phyloP scores from a whole-genome alignment of 23 tunicate species.

The Phallusia fumigata region DNA sequence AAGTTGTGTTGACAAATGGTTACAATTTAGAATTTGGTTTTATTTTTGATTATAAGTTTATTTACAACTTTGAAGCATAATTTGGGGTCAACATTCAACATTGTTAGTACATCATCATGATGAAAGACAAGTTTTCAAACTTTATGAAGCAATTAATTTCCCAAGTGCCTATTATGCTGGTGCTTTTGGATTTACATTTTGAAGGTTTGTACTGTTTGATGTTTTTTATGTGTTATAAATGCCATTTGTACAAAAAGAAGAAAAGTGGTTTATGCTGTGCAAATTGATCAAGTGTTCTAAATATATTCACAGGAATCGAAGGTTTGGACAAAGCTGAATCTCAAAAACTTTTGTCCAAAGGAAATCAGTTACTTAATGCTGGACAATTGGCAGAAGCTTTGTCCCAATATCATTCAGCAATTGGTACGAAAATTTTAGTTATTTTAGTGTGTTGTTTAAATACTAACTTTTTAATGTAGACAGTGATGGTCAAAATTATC shows the following conservation, averaged over 20 bases:
- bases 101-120: background rate
- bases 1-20: too few relatives aligned
- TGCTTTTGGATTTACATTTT: slow-evolving; percentile 68
- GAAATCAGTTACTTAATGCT: slow-evolving; percentile 82
- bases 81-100: too few relatives aligned
- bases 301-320: slow-evolving; percentile 39
- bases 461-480: slow-evolving; percentile 7
- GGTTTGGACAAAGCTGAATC: slow-evolving; percentile 70
- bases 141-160: slow-evolving; percentile 25
- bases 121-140: slow-evolving; percentile 21
- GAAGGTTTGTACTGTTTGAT: slow-evolving; percentile 39
- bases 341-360: slow-evolving; percentile 64
- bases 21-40: too few relatives aligned
- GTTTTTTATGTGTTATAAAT: background rate
- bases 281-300: too few relatives aligned
- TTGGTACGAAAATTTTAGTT: slow-evolving; percentile 53
- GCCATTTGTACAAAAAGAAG: background rate
- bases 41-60: too few relatives aligned
- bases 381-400: slow-evolving; percentile 94
- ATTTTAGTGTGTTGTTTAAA: too few relatives aligned
- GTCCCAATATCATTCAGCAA: slow-evolving; percentile 81
- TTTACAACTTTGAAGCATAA: too few relatives aligned
- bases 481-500: slow-evolving; percentile 77
- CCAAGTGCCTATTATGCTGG: slow-evolving; percentile 71
- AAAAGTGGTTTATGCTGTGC: background rate